A percentile compares a stretch with the other conserved stretches of the same genome.
Conservation (phyloP, 2,888 invertebrate species). For the Norana najaformis region DNA sequence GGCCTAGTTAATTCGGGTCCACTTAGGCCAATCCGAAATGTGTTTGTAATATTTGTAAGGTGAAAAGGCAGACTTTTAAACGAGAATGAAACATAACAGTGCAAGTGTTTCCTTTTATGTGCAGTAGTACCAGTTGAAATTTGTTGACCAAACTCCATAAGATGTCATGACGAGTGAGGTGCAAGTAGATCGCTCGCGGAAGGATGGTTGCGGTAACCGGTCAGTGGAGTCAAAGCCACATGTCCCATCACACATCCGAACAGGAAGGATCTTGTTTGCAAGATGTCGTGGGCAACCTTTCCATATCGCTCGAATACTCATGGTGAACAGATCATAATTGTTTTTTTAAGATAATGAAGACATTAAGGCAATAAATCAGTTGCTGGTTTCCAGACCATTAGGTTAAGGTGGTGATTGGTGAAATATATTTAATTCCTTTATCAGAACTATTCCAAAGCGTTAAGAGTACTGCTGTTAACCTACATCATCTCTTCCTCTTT, state of each 20-base stretch:
- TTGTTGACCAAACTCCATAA: slow-evolving; percentile 8
- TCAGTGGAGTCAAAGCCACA: not conserved
- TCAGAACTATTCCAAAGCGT: no score
- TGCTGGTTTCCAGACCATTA: no score
- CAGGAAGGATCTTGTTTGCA: slow-evolving; percentile 1
- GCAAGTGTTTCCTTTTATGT: no score
- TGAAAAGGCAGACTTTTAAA: not conserved
- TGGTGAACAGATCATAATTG: not conserved
- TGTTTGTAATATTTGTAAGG: not conserved
- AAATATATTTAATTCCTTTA: no score
- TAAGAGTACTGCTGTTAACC: not conserved
- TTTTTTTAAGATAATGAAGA: no score
- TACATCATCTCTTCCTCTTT: not conserved
- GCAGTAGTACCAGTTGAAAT: not conserved
- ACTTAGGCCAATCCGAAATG: not conserved
- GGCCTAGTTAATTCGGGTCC: not conserved
- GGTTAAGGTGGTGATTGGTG: no score
- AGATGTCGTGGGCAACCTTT: slow-evolving; percentile 16
- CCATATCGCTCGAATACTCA: slow-evolving; percentile 18
- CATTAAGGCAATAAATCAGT: no score
- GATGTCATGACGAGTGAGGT: slow-evolving; percentile 20
- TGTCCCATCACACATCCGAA: slow-evolving; percentile 1
- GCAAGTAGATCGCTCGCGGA: not conserved
- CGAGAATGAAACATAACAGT: not conserved
- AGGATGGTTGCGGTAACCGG: not conserved